Base-by-base conservation (phyloP, 1,140 invertebrate species). In the Eriosoma lanigerum region DNA sequence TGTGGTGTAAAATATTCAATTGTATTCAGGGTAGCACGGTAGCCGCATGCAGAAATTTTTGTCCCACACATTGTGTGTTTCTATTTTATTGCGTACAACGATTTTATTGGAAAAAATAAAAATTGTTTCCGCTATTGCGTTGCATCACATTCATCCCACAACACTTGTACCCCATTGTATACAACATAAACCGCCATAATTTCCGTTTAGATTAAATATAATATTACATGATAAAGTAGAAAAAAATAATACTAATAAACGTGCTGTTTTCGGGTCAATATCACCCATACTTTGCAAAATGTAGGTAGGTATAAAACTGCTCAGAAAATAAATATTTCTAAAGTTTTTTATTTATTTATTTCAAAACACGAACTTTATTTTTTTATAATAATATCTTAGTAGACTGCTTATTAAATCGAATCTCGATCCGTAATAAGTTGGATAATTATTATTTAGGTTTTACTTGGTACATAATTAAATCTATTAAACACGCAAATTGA, bases 11-110 rank as follows among this genome's bases (percentile, higher is more conserved):
- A 78, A 78, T n/a, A n/a, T 62, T 58, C 56, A 56, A 78, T 78
- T 76, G 75, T 78, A 56, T 78, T 62, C 60, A 0, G 75, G 21
- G 75, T 78, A 78, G 75, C 75, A 78, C 75, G 75, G 75, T 78
- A 78, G 75, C 75, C 17, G 56, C 56, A 12, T 21, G 75, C 38
- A 78, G 54, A 78, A 72, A 78, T 75, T 54, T 75, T 29, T 38
- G 52, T 58, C 38, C 9, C 12, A 58, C 52, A 58, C 50, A 52
- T 46, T 72, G 52, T 48, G 1, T 12, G 62, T 72, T 26, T n/a
- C 24, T 21, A 46, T 72, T 72, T 72, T 72, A 72, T 72, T 52
- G 68, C 72, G 1, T 19, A 29, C 62, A 38, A 62, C 52, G 52
- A 54, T 54, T 3, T 54, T 26, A 60, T 60, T 15, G 32, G 32